Base-by-base conservation (phyloP, 2,888 invertebrate species). In the Calliopum simillimum region DNA sequence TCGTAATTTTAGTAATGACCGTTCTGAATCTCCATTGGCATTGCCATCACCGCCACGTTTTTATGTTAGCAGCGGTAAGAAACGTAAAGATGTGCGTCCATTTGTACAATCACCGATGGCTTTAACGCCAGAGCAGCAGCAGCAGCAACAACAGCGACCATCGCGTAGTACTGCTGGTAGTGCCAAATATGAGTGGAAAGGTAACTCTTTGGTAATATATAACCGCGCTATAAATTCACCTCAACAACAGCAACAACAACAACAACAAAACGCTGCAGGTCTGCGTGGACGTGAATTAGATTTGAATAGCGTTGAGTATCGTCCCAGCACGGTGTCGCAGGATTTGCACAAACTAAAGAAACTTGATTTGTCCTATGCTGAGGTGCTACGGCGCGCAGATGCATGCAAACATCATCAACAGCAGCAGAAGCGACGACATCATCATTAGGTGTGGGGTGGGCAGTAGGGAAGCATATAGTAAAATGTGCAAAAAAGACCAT, bases 301-400 rank as follows among this genome's bases (percentile, higher is more conserved):
- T 59, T 69, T 81, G 62, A 82, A 77, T 71, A 80, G 76, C 67
- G 82, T 83, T 13, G 89, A 89, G 72, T 90, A 88, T 79, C 89
- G 88, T 77, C 89, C 90, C 4, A 93, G 94, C 84, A 89, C 92
- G 11, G 94, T 94, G 6, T 94, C 94, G 13, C 93, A 94, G 80
- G 94, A 94, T 79, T 91, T 95, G 76, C 92, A 94, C 82, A 93
- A 93, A 81, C 87, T 95, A 71, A 91, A 93, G 82, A 91, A 92
- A 80, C 88, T 95, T 65, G 95, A 95, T 80, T 89, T 93, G 81
- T 94, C 94, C 14, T 95, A 95, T 84, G 95, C 95, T 6, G 95
- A 95, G 85, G 95, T 92, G 21, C 87, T 95, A 74, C 89, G 93
- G 75, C 91, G 92, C 82, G 91, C 86, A 11, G 86, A 86, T 73